Evolutionary conservation across 2,888 invertebrate genomes (phyloP).

Genomic region (Opisthograptis luteolata): DNA sequence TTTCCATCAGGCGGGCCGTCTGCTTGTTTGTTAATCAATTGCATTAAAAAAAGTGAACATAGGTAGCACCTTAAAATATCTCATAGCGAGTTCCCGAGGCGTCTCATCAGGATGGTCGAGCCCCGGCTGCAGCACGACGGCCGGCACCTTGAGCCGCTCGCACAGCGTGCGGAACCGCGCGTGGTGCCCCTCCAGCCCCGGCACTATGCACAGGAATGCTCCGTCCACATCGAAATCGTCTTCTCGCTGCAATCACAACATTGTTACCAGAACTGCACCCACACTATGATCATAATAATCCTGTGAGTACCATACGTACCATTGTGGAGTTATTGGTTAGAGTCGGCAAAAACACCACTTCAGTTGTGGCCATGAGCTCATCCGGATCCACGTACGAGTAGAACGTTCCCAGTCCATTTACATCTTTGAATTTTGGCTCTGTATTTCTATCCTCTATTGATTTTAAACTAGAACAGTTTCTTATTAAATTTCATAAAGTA

Average conservation of each 20-base stretch:
- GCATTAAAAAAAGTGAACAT: too few species aligned
- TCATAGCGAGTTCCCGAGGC: slow-evolving; percentile 44
- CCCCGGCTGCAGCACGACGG: slow-evolving; percentile 55
- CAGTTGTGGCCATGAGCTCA: slow-evolving; percentile 58
- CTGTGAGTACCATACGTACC: slow-evolving; percentile 12
- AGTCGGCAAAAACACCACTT: slow-evolving; percentile 46
- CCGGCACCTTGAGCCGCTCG: slow-evolving; percentile 54
- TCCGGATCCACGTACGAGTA: slow-evolving; percentile 56
- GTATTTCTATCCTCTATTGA: slow-evolving; percentile 22
- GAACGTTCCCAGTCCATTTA: slow-evolving; percentile 50
- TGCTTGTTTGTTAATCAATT: too few species aligned
- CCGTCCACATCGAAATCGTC: neutral
- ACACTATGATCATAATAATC: neutral
- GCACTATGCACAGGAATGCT: slow-evolving; percentile 15
- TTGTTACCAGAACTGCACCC: neutral
- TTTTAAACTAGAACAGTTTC: slow-evolving; percentile 33
- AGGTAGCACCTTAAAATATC: slow-evolving; percentile 40
- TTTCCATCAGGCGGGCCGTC: too few species aligned
- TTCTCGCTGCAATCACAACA: neutral
- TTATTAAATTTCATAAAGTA: too few species aligned
- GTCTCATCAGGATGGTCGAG: slow-evolving; percentile 46
- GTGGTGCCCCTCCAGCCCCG: slow-evolving; percentile 21
- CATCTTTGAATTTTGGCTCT: neutral
- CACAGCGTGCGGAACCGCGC: slow-evolving; percentile 38
- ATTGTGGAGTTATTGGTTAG: slow-evolving; percentile 18